These are phyloP conservation scores for Drosophila crucigera DNA, from an alignment of 2,888 invertebrate genomes.

Conservation along the genomic window DNA sequence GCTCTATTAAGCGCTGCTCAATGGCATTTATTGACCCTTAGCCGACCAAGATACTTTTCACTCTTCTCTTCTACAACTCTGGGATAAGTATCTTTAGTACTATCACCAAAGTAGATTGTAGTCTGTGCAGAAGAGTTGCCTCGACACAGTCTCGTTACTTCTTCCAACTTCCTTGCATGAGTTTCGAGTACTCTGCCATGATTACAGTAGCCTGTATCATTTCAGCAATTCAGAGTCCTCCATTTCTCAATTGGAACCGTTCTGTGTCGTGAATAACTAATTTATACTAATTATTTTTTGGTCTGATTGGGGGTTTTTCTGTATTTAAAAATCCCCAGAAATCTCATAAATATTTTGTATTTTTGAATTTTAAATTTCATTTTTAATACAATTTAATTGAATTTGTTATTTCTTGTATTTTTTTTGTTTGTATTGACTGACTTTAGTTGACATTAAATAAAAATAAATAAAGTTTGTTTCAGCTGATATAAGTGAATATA, in stretches of 20 bases:
- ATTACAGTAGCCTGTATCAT: not conserved
- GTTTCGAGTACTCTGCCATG: too few relatives aligned
- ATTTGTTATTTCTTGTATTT: not conserved
- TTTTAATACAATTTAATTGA: not conserved
- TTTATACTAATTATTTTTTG: too few relatives aligned
- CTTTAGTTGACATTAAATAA: not conserved
- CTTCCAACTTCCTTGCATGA: not conserved
- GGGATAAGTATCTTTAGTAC: fast-evolving
- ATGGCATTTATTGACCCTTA: not conserved
- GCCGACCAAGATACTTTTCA: not conserved
- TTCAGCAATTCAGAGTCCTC: not conserved
- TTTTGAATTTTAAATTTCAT: not conserved
- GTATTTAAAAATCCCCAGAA: not conserved
- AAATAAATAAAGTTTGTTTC: not conserved
- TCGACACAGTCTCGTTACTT: not conserved
- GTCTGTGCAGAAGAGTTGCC: not conserved
- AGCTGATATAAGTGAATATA: too few relatives aligned
- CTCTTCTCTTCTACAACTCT: not conserved
- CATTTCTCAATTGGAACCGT: not conserved
- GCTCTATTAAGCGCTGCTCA: fast-evolving
- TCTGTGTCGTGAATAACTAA: not conserved
- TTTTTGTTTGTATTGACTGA: not conserved
- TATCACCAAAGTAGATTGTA: not conserved
- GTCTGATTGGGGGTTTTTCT: not conserved
- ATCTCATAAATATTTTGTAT: not conserved